These are phyloP conservation scores for Unio delphinus DNA, from an alignment of 2,888 invertebrate species.

Conservation along the genomic window DNA sequence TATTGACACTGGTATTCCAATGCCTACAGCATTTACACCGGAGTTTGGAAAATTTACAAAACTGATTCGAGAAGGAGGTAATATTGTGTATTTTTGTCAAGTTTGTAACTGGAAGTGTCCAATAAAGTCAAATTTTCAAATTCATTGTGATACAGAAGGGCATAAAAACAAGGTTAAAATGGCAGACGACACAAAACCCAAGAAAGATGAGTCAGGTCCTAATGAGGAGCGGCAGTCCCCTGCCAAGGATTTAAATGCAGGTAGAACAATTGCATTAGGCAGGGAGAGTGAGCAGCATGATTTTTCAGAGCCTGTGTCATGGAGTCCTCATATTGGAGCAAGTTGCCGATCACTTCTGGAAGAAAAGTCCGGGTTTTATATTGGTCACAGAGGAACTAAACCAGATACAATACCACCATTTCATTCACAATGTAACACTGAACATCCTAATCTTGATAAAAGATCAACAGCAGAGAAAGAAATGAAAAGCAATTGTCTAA, in stretches of 20 bases:
- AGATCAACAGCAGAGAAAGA: background rate
- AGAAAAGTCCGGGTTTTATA: conserved; percentile 7
- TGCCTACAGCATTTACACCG: conserved; percentile 41
- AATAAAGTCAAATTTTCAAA: conserved; percentile 51
- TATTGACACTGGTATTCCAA: conserved; percentile 9
- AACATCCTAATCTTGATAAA: background rate
- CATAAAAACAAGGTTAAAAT: conserved; percentile 44
- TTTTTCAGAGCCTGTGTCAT: conserved; percentile 6
- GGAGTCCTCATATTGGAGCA: conserved; percentile 8
- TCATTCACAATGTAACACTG: background rate
- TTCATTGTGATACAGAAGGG: conserved; percentile 42
- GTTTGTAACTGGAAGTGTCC: conserved; percentile 61
- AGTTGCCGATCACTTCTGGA: conserved; percentile 6
- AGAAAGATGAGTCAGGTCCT: background rate
- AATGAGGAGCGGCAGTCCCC: conserved; percentile 1
- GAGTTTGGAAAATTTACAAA: conserved; percentile 60
- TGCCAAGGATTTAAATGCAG: conserved; percentile 4
- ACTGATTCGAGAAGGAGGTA: conserved; percentile 57
- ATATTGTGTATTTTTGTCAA: conserved; percentile 61
- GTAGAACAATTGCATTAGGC: background rate
- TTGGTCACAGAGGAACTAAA: conserved; percentile 1
- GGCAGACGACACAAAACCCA: conserved; percentile 26
- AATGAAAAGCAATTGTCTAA: background rate
- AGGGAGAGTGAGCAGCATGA: background rate
- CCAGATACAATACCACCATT: background rate